A percentile compares a stretch with the other conserved stretches of the same genome.
phyloP scores from a whole-genome alignment of 2,888 invertebrate species.

The Euplexia lucipara region DNA sequence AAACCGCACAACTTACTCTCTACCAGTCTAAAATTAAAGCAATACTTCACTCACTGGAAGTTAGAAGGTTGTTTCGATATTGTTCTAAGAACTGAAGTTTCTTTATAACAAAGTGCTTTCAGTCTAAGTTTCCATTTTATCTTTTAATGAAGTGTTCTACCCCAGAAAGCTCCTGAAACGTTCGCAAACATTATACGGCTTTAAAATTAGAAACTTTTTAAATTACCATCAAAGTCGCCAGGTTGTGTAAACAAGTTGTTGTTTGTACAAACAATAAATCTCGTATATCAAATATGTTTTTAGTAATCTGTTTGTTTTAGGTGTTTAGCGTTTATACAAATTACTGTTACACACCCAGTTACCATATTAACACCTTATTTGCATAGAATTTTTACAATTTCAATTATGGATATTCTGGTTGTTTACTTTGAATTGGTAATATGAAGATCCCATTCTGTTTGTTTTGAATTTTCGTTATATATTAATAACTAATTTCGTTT shows the following conservation, averaged over 20 bases:
- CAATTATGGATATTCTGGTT: conserved; percentile 8
- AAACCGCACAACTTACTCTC: conserved; percentile 55
- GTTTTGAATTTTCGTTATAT: no score
- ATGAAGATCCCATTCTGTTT: background rate
- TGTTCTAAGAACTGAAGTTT: conserved; percentile 60
- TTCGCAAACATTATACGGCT: conserved; percentile 54
- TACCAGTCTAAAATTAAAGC: conserved; percentile 56
- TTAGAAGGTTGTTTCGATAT: conserved; percentile 61
- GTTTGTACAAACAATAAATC: conserved; percentile 34
- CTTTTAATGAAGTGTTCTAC: conserved; percentile 73
- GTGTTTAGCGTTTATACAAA: conserved; percentile 30
- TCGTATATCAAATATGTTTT: conserved; percentile 28
- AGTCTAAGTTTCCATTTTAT: conserved; percentile 71
- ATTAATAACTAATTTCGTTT: no score
- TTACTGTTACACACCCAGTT: conserved; percentile 20
- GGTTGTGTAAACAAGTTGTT: conserved; percentile 47
- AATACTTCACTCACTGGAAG: conserved; percentile 55
- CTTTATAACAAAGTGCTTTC: conserved; percentile 63
- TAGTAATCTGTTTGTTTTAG: conserved; percentile 35
- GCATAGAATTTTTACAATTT: conserved; percentile 26
- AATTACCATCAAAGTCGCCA: conserved; percentile 56
- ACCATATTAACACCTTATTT: conserved; percentile 31
- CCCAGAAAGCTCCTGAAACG: conserved; percentile 57
- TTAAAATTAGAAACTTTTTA: conserved; percentile 59
- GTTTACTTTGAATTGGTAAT: conserved; percentile 14